phyloP scores from a whole-genome alignment of 1,140 invertebrate genomes.

The Scaptomyza pallida region DNA sequence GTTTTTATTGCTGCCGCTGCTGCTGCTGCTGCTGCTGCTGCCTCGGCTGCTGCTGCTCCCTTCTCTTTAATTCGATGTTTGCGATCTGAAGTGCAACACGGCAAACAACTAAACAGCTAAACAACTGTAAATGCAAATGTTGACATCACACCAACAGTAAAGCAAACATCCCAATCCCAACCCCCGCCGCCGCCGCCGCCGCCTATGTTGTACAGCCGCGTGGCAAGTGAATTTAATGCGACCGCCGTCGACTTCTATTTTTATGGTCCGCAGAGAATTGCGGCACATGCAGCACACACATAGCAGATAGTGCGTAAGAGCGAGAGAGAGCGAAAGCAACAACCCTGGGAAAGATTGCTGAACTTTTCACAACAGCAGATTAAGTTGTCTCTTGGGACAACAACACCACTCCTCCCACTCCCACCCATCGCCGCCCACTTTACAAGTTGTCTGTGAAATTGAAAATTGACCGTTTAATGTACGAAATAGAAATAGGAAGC shows the following conservation, averaged over 20 bases:
- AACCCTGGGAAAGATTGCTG: conserved; percentile 69
- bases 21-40: no score
- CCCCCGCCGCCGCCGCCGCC: background rate
- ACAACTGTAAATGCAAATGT: conserved; percentile 79
- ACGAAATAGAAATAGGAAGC: conserved; percentile 13
- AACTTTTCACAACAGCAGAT: conserved; percentile 79
- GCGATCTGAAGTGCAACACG: conserved; percentile 63
- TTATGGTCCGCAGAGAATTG: conserved; percentile 74
- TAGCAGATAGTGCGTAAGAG: background rate
- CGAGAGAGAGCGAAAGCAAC: conserved; percentile 7
- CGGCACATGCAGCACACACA: conserved; percentile 59
- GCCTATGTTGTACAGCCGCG: conserved; percentile 43
- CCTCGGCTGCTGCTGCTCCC: conserved; percentile 29
- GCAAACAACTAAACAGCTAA: conserved; percentile 64
- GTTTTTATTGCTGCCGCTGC: no score
- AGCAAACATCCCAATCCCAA: background rate
- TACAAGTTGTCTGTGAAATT: conserved; percentile 77
- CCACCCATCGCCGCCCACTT: conserved; percentile 17
- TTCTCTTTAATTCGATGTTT: conserved; percentile 10
- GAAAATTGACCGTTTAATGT: conserved; percentile 84
- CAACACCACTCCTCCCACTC: background rate
- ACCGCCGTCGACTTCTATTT: conserved; percentile 53
- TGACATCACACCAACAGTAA: conserved; percentile 70
- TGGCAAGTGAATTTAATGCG: conserved; percentile 57
- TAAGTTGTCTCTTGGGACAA: conserved; percentile 77